Conservation (phyloP, 64 coral and sea anemone species). For the Catalaphyllia jardinei region DNA sequence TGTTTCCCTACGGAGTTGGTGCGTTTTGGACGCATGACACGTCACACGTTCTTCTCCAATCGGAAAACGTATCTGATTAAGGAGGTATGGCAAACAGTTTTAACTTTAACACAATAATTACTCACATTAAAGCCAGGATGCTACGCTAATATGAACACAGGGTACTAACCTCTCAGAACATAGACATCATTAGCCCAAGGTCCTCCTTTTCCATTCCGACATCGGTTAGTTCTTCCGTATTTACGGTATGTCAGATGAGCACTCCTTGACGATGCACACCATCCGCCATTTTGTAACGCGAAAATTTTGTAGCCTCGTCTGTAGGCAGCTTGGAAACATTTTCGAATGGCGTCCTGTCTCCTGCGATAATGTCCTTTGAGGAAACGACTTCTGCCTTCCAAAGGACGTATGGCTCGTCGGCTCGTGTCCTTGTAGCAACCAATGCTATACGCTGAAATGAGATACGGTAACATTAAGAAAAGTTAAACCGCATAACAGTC, state of each 20-base stretch:
- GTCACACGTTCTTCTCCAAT: too few relatives aligned
- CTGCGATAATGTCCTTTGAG: constrained; percentile 13
- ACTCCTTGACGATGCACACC: constrained; percentile 41
- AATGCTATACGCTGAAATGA: constrained; percentile 13
- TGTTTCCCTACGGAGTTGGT: too few relatives aligned
- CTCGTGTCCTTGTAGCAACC: constrained; percentile 54
- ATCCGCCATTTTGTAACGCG: constrained; percentile 65
- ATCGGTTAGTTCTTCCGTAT: constrained; percentile 17
- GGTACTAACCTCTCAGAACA: constrained; percentile 18
- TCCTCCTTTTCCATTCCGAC: constrained; percentile 41
- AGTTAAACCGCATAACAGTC: neutral
- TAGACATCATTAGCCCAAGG: constrained; percentile 50
- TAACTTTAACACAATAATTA: too few relatives aligned
- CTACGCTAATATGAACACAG: too few relatives aligned
- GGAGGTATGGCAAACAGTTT: too few relatives aligned
- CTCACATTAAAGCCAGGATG: neutral
- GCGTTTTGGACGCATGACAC: too few relatives aligned
- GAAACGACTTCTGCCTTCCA: constrained; percentile 46
- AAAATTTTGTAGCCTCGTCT: constrained; percentile 62
- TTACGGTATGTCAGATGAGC: constrained; percentile 25
- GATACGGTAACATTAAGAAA: neutral
- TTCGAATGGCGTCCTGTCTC: constrained; percentile 19
- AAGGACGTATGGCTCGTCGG: constrained; percentile 13
- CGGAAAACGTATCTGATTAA: too few relatives aligned
- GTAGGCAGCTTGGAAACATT: constrained; percentile 41